Base-by-base conservation (phyloP, 2,797 vertebrate genomes). In the Stomatorhinus walkeri region DNA sequence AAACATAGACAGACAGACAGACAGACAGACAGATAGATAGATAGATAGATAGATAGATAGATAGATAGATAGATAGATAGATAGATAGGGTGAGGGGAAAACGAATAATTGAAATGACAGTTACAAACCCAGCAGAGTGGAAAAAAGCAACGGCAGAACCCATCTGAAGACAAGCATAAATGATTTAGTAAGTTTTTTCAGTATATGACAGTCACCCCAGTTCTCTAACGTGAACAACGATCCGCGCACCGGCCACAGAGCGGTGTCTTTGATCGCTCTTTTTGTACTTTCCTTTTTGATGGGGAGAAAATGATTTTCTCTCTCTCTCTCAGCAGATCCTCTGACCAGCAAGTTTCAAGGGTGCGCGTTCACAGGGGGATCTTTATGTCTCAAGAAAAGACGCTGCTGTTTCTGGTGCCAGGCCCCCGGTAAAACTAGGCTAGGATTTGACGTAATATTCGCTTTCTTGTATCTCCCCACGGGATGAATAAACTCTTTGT, bases 401-500 rank as follows among this genome's bases (percentile, higher is more conserved):
- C 81, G 83, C 89, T 40, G 72, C 87, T 84, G 48, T 90, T 89
- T n/a, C 85, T 90, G 84, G 89, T 83, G 89, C 89, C 87, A 88
- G 89, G 43, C 83, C 76, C 88, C 52, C 68, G 3, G 84, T 84
- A 87, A 52, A 88, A 83, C 84, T 84, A 22, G 81, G 43, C 89
- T 68, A 87, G 32, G 83, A 90, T 88, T 84, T 88, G 89, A 88
- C 89, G 88, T 87, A 64, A 87, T 36, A 87, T 68, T 52, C 54
- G 81, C 87, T 84, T 90, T 84, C 48, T 64, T 48, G 46, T 87
- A 46, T 83, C 22, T 87, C 84, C 87, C 81, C 87, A 61, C 14
- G 59, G 64, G 68, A 51, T 89, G 89, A 90, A 89, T 90, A 64
- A 43, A 88, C 52, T 87, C 90, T 88, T 84, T 89, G 89, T 90